Evolutionary conservation across 2,888 invertebrate species (phyloP).

Genomic region (Cosmia trapezina): DNA sequence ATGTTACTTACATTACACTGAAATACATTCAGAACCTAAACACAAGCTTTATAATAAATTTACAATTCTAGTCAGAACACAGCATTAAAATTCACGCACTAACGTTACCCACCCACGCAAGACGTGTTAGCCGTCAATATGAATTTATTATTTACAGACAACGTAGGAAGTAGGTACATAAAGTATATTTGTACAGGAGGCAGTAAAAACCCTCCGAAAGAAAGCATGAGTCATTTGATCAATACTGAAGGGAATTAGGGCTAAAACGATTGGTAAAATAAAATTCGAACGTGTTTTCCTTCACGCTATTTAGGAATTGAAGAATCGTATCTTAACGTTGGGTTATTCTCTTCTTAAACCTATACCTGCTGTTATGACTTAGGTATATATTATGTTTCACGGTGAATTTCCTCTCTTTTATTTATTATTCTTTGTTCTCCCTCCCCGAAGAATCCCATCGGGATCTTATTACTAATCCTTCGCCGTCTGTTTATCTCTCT

Average conservation of each 20-base stretch:
- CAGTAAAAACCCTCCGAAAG: slow-evolving; percentile 6
- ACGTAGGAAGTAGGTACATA: slow-evolving; percentile 15
- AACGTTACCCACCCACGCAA: slow-evolving; percentile 22
- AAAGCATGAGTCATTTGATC: slow-evolving; percentile 35
- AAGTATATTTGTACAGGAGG: background rate
- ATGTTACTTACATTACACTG: background rate
- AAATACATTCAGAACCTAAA: background rate
- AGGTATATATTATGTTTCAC: background rate
- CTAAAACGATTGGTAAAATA: background rate
- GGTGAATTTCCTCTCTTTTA: background rate
- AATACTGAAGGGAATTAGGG: slow-evolving; percentile 20
- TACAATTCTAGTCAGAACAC: background rate
- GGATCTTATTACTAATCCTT: background rate
- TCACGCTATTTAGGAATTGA: background rate
- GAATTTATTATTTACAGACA: slow-evolving; percentile 39
- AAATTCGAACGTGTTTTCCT: background rate
- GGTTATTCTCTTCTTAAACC: background rate
- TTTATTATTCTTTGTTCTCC: background rate
- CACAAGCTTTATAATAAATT: slow-evolving; percentile 17
- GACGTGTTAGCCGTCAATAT: slow-evolving; percentile 18
- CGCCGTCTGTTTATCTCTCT: background rate
- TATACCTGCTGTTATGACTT: background rate
- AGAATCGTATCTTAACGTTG: background rate
- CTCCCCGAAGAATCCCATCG: too few relatives aligned
- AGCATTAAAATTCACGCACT: slow-evolving; percentile 8